phyloP scores from a whole-genome alignment of 2,113 vertebrate genomes.

The Indicator indicator region DNA sequence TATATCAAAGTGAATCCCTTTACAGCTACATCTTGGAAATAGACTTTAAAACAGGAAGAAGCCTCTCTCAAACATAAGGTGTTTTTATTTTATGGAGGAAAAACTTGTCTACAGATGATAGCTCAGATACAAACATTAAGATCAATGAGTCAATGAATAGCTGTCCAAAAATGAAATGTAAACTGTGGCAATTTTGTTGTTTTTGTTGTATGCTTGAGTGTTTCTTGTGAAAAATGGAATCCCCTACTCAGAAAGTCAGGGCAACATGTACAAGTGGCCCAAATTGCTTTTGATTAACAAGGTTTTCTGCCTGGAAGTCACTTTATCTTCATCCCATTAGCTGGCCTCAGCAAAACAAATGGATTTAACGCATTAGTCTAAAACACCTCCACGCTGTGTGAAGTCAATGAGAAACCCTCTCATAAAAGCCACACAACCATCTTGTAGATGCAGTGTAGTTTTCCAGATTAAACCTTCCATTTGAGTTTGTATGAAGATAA shows the following conservation, averaged over 20 bases:
- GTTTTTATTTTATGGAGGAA: background rate
- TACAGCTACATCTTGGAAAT: background rate
- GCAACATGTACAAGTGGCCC: slow-evolving; percentile 1
- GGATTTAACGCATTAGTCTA: slow-evolving; percentile 18
- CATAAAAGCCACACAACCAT: background rate
- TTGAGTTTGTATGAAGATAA: background rate
- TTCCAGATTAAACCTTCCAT: background rate
- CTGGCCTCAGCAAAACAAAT: slow-evolving; percentile 52
- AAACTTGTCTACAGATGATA: background rate
- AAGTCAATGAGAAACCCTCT: background rate
- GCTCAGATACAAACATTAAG: background rate
- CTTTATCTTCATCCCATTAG: slow-evolving; percentile 60
- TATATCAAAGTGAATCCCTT: background rate
- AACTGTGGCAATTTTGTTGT: background rate
- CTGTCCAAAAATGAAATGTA: background rate
- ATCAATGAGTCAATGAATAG: background rate
- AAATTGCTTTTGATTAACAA: slow-evolving; percentile 66
- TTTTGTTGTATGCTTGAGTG: background rate
- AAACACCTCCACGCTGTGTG: background rate
- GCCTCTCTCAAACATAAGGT: background rate
- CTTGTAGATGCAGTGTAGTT: background rate
- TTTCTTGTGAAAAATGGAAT: slow-evolving; percentile 43
- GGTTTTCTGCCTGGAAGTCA: slow-evolving; percentile 58
- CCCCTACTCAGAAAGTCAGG: slow-evolving; percentile 29
- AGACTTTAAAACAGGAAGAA: background rate